Percentiles rank a stretch among this genome's conserved stretches.
These are phyloP conservation scores for Denticeps clupeoides DNA, from an alignment of 2,797 vertebrate species.

Conservation along the genomic window DNA sequence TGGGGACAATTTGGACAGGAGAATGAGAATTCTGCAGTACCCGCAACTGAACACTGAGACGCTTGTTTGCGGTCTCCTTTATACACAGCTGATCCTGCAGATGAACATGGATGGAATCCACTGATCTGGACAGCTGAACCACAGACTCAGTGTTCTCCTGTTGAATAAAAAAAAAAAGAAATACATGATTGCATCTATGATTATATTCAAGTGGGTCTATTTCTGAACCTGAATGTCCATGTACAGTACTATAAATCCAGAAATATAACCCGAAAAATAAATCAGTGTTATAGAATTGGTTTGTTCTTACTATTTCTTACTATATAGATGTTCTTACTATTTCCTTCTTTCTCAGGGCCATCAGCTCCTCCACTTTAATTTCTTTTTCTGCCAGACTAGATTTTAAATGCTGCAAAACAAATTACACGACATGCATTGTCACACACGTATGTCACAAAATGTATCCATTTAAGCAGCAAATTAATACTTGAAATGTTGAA, in stretches of 20 bases:
- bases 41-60: constrained; percentile 65
- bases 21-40: constrained; percentile 35
- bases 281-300: background rate
- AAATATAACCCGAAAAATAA: too few relatives aligned
- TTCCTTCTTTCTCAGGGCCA: constrained; percentile 52
- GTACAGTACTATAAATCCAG: background rate
- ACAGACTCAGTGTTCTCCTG: constrained; percentile 59
- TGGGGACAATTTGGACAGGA: background rate
- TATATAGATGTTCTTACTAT: constrained; percentile 47
- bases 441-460: too few relatives aligned
- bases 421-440: too few relatives aligned
- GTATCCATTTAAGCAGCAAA: too few relatives aligned
- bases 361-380: constrained; percentile 56
- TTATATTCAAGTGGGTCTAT: background rate
- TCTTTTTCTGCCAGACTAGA: constrained; percentile 58
- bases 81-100: constrained; percentile 69
- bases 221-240: background rate
- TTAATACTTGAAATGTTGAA: too few relatives aligned
- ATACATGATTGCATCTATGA: background rate
- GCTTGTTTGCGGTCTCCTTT: constrained; percentile 70
- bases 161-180: background rate
- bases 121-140: constrained; percentile 51
- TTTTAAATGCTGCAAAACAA: constrained; percentile 56
- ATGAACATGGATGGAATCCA: constrained; percentile 59
- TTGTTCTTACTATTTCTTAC: background rate